Base-by-base conservation (phyloP, 2,888 invertebrate genomes). In the Latrodectus elegans region DNA sequence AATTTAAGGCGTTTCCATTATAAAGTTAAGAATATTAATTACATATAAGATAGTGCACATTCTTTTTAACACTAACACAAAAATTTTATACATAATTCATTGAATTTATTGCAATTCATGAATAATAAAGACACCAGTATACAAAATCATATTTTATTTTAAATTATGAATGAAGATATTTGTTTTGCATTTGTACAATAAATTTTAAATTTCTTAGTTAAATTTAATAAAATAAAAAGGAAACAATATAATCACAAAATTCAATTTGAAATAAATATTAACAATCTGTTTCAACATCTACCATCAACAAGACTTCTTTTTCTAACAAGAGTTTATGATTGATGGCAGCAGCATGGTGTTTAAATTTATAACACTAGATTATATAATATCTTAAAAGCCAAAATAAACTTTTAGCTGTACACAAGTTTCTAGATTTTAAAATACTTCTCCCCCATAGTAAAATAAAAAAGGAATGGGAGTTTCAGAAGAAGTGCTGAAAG, bases 161-260 rank as follows among this genome's bases (percentile, higher is more conserved):
- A 60, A 60, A 15, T 60, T 60, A 60, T 60, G 60, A 60, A 60
- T 60, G 60, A 60, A 60, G 60, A 60, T 60, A 60, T 60, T 60
- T 38, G 38, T 38, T 38, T 38, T 60, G 60, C 60, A 55, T 60
- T 60, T 60, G 60, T 60, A 60, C 60, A 60, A 60, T 60, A 60
- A 60, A 12, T 15, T 15, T 60, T 15, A 15, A 60, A 60, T 11
- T 38, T 6, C 38, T 38, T 38, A 38, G 38, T 38, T 60, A n/a
- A 60, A 60, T 60, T 60, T 60, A 6, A 60, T n/a, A 60, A 38
- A 38, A 38, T 38, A 38, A 60, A 60, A 60, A 60, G 8, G 60
- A 60, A 60, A 60, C n/a, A n/a, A 60, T n/a, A 38, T 38, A 38
- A 38, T 38, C 38, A 38, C 38, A 38, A 60, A 60, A 60, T 60